These are phyloP conservation scores for Halichoeres trimaculatus DNA, from an alignment of 2,113 vertebrate genomes.

Conservation along the genomic window DNA sequence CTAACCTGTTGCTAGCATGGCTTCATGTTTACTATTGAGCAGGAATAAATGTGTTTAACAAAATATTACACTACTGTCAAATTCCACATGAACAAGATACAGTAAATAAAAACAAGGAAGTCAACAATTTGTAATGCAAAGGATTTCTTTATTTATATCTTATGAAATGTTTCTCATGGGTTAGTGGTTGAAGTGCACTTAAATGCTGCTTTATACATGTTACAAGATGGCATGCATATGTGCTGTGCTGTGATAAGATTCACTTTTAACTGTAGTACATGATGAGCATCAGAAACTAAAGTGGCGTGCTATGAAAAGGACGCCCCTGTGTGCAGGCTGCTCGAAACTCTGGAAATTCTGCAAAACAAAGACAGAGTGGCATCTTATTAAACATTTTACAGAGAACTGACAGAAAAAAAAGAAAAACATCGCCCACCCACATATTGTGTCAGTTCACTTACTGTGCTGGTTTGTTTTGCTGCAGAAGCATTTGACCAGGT, in stretches of 20 bases:
- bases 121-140: neutral
- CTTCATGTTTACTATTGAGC: too few species aligned
- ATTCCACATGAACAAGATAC: neutral
- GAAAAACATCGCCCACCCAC: neutral
- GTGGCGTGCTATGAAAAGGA: neutral
- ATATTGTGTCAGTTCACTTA: conserved; percentile 30
- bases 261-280: neutral
- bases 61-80: neutral
- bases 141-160: conserved; percentile 10
- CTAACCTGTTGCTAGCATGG: neutral
- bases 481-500: conserved; percentile 50
- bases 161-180: too few species aligned
- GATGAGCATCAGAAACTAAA: neutral
- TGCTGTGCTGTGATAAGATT: neutral
- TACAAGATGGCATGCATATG: too few species aligned
- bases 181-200: neutral
- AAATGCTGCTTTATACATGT: neutral
- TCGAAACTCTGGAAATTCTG: conserved; percentile 21
- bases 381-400: neutral
- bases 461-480: neutral
- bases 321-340: neutral
- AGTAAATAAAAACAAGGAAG: neutral
- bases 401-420: conserved; percentile 1
- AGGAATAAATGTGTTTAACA: too few species aligned
- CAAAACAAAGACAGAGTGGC: neutral